Evolutionary conservation across 2,113 vertebrate species (phyloP), one percentile per base, ranked within the genome.

Genomic region (Tachysurus vachellii): DNA sequence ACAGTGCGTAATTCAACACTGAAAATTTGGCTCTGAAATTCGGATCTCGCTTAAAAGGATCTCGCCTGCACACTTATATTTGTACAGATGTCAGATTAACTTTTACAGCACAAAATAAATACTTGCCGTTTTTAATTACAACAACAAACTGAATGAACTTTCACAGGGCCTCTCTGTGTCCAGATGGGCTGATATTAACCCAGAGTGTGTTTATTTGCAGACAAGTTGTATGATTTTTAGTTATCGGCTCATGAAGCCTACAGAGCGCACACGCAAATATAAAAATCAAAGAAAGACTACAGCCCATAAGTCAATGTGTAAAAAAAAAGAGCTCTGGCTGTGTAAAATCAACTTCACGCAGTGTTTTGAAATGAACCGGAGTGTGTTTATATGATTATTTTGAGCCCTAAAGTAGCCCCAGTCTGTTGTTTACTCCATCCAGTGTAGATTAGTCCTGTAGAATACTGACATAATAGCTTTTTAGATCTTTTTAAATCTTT

Each of bases 381-480:
- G 11, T 70, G 21, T 71, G 44, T 75, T 87, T 50, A 8, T 61
- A 83, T 77, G 81, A 83, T 83, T 56, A 36, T 36, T 62, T 57
- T 77, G 59, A 83, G 61, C 70, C 68, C 53, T 59, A 76, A 86
- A 64, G 59, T 56, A 73, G 80, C 26, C 56, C 54, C 86, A 85
- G 80, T 83, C 71, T 84, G 47, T 77, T 84, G 64, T 83, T 87
- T 56, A 64, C 81, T 50, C 59, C 70, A 12, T 42, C 19, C 83
- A 87, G 26, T 77, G 47, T 83, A 87, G 86, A 84, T 87, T 83
- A 83, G 71, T 1, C 56, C n/a, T 79, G 26, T 83, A 87, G n/a
- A n/a, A 54, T 76, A 53, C 70, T 77, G 86, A 64, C 82, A 56
- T 50, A 3, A 42, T 76, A 83, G 70, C 19, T 83, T 73, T 76